Percentiles rank a stretch among this genome's conserved stretches.
Conservation (phyloP, 2,888 invertebrate genomes). For the Cetonia aurata region DNA sequence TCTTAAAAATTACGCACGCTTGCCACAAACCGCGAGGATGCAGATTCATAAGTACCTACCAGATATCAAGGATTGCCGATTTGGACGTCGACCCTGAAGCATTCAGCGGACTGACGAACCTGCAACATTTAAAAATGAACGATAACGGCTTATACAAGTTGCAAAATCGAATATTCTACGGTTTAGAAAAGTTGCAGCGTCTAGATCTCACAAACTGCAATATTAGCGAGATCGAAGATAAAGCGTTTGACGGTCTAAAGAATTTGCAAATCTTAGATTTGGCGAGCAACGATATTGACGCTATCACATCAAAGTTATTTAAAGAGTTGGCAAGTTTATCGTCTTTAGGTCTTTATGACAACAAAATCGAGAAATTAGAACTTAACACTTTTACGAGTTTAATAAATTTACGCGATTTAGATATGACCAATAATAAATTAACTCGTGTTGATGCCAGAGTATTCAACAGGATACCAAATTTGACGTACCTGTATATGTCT, state of each 20-base stretch:
- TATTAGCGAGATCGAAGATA: slow-evolving; percentile 46
- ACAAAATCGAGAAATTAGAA: slow-evolving; percentile 50
- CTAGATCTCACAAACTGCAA: slow-evolving; percentile 51
- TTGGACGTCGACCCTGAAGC: slow-evolving; percentile 48
- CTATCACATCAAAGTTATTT: slow-evolving; percentile 46
- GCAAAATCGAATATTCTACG: slow-evolving; percentile 47
- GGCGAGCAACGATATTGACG: slow-evolving; percentile 50
- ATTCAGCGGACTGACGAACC: slow-evolving; percentile 46
- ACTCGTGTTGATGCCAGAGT: slow-evolving; percentile 44
- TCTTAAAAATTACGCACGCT: slow-evolving; percentile 42
- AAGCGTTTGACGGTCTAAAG: slow-evolving; percentile 47
- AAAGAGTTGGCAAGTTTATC: slow-evolving; percentile 45
- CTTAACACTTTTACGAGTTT: slow-evolving; percentile 48
- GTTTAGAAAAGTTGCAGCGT: slow-evolving; percentile 46
- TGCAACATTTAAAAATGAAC: slow-evolving; percentile 50
- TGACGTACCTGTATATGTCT: slow-evolving; percentile 51
- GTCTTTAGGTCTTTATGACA: slow-evolving; percentile 51
- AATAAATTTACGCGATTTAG: slow-evolving; percentile 48
- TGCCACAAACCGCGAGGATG: slow-evolving; percentile 45
- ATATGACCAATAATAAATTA: slow-evolving; percentile 50
- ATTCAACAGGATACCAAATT: slow-evolving; percentile 47
- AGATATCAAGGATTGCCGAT: slow-evolving; percentile 44
- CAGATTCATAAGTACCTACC: slow-evolving; percentile 49
- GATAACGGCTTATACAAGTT: slow-evolving; percentile 48
- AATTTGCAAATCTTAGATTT: slow-evolving; percentile 51